Percentiles rank a stretch among this genome's conserved stretches.
Evolutionary conservation across 2,797 vertebrate species (phyloP).

Genomic region (Gymnoscopelus microlampas): DNA sequence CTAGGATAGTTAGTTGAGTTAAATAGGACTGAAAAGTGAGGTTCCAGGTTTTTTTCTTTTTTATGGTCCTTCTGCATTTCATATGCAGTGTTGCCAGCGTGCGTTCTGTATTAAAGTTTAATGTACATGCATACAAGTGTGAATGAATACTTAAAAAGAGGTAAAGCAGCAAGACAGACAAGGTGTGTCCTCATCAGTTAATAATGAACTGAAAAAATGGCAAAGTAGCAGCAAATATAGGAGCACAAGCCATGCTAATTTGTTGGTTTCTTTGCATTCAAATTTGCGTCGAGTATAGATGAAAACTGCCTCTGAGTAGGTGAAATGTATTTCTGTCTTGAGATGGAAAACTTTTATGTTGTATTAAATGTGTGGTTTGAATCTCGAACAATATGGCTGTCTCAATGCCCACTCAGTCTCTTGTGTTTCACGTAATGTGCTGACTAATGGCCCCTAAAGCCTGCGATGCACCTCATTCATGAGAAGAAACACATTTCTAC

Average conservation of each 20-base stretch:
- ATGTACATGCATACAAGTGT: slow-evolving; percentile 49
- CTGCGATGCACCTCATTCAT: slow-evolving; percentile 45
- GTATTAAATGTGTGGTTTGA: slow-evolving; percentile 44
- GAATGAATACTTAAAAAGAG: slow-evolving; percentile 74
- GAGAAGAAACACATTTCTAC: slow-evolving; percentile 43
- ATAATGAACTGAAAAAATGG: slow-evolving; percentile 75
- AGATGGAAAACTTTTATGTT: slow-evolving; percentile 28
- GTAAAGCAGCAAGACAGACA: slow-evolving; percentile 89
- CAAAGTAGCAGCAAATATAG: slow-evolving; percentile 88
- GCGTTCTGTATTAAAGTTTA: slow-evolving; percentile 34
- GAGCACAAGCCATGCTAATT: slow-evolving; percentile 88
- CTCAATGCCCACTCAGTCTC: slow-evolving; percentile 45
- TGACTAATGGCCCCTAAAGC: slow-evolving; percentile 40
- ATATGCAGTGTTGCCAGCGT: slow-evolving; percentile 56
- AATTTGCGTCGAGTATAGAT: slow-evolving; percentile 39
- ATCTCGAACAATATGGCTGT: slow-evolving; percentile 56
- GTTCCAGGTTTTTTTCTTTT: slow-evolving; percentile 52
- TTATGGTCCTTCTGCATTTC: slow-evolving; percentile 65
- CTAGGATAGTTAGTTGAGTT: slow-evolving; percentile 22
- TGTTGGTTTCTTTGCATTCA: slow-evolving; percentile 50
- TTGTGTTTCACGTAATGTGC: slow-evolving; percentile 4
- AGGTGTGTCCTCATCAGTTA: slow-evolving; percentile 79
- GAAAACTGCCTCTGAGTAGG: slow-evolving; percentile 17
- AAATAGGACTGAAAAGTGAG: slow-evolving; percentile 45
- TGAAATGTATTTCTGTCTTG: slow-evolving; percentile 32